Evolutionary conservation across 2,888 invertebrate genomes (phyloP).

Genomic region (Euclidia mi): DNA sequence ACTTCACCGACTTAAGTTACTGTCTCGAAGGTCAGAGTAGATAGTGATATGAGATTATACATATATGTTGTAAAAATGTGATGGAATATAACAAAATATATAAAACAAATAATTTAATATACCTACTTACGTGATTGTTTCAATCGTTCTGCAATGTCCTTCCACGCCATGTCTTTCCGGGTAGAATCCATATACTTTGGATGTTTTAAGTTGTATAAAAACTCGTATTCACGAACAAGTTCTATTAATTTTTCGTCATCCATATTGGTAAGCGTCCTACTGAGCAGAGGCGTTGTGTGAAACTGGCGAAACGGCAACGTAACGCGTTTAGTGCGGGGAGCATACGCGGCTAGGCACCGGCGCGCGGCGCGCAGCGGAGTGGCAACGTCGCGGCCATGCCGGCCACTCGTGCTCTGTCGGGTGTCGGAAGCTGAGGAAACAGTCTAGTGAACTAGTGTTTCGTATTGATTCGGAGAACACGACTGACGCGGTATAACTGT

Average conservation of each 20-base stretch:
- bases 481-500: too few relatives aligned
- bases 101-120: too few relatives aligned
- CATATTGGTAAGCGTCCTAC: background rate
- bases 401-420: too few relatives aligned
- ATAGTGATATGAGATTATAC: too few relatives aligned
- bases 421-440: too few relatives aligned
- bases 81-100: too few relatives aligned
- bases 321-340: background rate
- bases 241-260: background rate
- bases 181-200: background rate
- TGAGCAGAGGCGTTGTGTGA: background rate
- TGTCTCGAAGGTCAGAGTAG: too few relatives aligned
- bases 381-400: too few relatives aligned
- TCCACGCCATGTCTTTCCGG: background rate
- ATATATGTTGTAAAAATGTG: too few relatives aligned
- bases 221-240: background rate
- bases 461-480: too few relatives aligned
- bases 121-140: background rate
- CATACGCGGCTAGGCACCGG: background rate
- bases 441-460: too few relatives aligned
- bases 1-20: too few relatives aligned
- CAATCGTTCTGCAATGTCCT: background rate
- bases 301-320: background rate
- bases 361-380: background rate
- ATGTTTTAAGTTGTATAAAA: background rate